A percentile compares a stretch with the other conserved stretches of the same genome.
Conservation (phyloP, 2,113 vertebrate genomes). For the Lethenteron reissneri region DNA sequence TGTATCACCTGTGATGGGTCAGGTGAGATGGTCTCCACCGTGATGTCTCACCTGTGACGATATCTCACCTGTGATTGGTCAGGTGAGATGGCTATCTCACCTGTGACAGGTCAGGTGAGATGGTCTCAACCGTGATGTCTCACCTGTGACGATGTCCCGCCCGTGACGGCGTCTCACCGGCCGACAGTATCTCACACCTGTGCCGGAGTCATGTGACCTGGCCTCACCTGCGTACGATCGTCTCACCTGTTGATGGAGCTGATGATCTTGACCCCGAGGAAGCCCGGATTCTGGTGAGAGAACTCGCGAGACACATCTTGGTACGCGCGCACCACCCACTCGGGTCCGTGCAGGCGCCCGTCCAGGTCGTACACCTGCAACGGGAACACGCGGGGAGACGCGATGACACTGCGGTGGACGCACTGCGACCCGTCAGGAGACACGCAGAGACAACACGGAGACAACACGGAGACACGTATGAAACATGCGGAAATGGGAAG, state of each 20-base stretch:
- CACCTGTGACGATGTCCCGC: no score
- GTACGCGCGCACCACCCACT: constrained; percentile 38
- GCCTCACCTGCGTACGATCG: no score
- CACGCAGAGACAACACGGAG: background rate
- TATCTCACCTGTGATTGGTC: no score
- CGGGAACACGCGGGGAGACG: background rate
- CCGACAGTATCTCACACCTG: no score
- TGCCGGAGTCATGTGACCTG: no score
- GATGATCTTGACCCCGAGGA: constrained; percentile 43
- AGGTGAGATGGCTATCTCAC: no score
- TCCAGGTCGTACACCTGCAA: constrained; percentile 52
- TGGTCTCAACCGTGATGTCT: no score
- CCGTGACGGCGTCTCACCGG: no score
- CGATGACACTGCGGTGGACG: background rate
- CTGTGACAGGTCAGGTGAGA: no score
- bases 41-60: no score
- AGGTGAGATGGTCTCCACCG: no score
- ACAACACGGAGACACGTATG: background rate
- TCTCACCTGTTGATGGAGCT: constrained; percentile 25
- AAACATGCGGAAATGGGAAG: background rate
- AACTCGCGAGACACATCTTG: constrained; percentile 30
- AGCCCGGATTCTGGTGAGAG: constrained; percentile 32
- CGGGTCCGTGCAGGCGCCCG: constrained; percentile 25
- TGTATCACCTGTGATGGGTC: no score
- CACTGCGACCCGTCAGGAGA: background rate